Conservation (phyloP, 2,113 vertebrate genomes). For the Elachura formosa region DNA sequence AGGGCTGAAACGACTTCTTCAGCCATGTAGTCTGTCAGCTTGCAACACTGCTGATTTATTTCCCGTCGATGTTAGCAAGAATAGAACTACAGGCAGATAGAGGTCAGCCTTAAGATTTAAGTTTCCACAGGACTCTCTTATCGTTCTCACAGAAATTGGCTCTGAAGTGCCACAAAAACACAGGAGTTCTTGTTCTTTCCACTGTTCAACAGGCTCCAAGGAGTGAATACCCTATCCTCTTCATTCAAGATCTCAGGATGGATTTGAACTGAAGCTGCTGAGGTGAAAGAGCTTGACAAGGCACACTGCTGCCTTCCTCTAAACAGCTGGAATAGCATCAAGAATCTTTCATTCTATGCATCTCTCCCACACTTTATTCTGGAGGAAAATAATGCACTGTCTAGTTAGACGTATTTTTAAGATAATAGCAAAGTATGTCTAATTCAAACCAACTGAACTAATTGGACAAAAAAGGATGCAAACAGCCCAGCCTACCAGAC, state of each 20-base stretch:
- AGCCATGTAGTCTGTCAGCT: neutral
- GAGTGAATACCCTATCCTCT: slow-evolving; percentile 10
- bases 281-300: slow-evolving; percentile 46
- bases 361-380: neutral
- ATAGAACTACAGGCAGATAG: slow-evolving; percentile 13
- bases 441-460: slow-evolving; percentile 82
- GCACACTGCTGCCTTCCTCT: neutral
- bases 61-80: neutral
- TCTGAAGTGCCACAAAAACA: slow-evolving; percentile 41
- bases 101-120: slow-evolving; percentile 54
- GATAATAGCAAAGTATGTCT: slow-evolving; percentile 72
- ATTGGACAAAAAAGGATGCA: slow-evolving; percentile 73
- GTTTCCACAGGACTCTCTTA: slow-evolving; percentile 46
- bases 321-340: slow-evolving; percentile 12
- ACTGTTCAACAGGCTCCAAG: slow-evolving; percentile 47
- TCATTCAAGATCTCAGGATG: slow-evolving; percentile 41
- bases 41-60: slow-evolving; percentile 10
- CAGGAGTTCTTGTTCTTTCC: slow-evolving; percentile 39
- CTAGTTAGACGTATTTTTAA: neutral
- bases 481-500: slow-evolving; percentile 70
- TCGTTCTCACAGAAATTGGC: slow-evolving; percentile 44
- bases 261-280: slow-evolving; percentile 45
- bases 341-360: neutral
- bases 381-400: neutral
- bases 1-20: neutral